Evolutionary conservation across 1,140 invertebrate species (phyloP).

Genomic region (Leptoteleia sp.): DNA sequence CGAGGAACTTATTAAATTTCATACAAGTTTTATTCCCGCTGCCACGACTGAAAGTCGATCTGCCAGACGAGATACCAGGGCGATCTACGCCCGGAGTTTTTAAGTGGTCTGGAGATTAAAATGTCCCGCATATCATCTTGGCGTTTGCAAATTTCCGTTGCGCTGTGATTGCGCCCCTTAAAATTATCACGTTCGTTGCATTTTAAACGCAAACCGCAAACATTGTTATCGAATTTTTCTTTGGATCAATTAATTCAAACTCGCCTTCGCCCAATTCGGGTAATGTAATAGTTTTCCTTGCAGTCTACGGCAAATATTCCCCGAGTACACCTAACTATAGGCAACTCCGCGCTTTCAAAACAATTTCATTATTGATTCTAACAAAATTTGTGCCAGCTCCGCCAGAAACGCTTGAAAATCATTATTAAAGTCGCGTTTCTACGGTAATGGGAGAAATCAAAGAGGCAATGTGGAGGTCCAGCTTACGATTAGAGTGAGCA

Average conservation of each 20-base stretch:
- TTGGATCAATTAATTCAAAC: constrained; percentile 20
- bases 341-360: constrained; percentile 1
- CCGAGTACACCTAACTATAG: constrained; percentile 15
- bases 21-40: constrained; percentile 77
- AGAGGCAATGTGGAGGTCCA: constrained; percentile 57
- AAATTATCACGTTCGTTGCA: too few relatives aligned
- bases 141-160: constrained; percentile 5
- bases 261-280: constrained; percentile 34
- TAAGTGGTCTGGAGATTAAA: constrained; percentile 77
- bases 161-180: too few relatives aligned
- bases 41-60: constrained; percentile 71
- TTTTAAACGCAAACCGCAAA: too few relatives aligned
- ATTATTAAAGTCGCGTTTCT: constrained; percentile 42
- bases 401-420: constrained; percentile 1
- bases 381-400: background rate
- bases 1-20: constrained; percentile 79
- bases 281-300: constrained; percentile 10
- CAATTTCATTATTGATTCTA: constrained; percentile 20
- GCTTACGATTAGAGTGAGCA: constrained; percentile 59
- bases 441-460: constrained; percentile 59
- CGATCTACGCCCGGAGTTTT: constrained; percentile 76
- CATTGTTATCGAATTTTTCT: too few relatives aligned
- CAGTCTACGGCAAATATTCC: background rate
- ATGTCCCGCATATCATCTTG: constrained; percentile 64
- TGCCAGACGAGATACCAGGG: constrained; percentile 65